These are phyloP conservation scores for Orgyia antiqua DNA, from an alignment of 2,888 invertebrate genomes.

Conservation along the genomic window DNA sequence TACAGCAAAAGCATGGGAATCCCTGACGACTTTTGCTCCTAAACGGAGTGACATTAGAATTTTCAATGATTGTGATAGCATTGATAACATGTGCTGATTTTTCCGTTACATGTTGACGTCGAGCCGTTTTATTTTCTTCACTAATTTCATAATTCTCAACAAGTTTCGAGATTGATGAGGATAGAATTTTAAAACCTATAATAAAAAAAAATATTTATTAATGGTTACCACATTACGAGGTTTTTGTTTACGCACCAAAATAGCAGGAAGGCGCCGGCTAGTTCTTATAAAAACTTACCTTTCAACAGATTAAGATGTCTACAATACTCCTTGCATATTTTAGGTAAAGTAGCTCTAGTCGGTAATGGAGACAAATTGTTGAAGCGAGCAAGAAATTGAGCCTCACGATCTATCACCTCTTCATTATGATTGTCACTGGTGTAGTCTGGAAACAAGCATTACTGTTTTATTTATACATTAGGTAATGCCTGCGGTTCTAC, in stretches of 20 bases:
- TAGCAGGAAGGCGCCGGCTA: no score
- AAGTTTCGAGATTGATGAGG: slow-evolving; percentile 33
- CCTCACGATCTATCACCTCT: slow-evolving; percentile 37
- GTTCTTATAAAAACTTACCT: slow-evolving; percentile 43
- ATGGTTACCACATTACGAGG: no score
- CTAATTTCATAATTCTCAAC: slow-evolving; percentile 21
- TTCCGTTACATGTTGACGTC: slow-evolving; percentile 37
- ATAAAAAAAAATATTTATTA: neutral
- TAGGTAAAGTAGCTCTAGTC: slow-evolving; percentile 29
- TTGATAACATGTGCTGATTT: slow-evolving; percentile 51
- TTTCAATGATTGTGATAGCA: slow-evolving; percentile 38
- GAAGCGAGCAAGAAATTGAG: slow-evolving; percentile 41
- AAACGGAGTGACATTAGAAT: slow-evolving; percentile 53
- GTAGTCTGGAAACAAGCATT: slow-evolving; percentile 8
- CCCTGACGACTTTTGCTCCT: slow-evolving; percentile 49
- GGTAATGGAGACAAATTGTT: slow-evolving; percentile 33
- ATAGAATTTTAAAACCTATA: slow-evolving; percentile 37
- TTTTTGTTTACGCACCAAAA: no score
- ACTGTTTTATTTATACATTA: no score
- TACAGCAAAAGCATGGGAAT: slow-evolving; percentile 60
- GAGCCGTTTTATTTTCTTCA: slow-evolving; percentile 3
- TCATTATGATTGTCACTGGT: slow-evolving; percentile 6
- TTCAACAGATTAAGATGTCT: slow-evolving; percentile 42
- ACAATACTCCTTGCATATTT: slow-evolving; percentile 35
- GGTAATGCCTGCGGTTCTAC: no score